Percentiles rank a stretch among this genome's conserved stretches.
These are phyloP conservation scores for Arrhopalites spinosus DNA, from an alignment of 2,888 invertebrate genomes.

Conservation along the genomic window DNA sequence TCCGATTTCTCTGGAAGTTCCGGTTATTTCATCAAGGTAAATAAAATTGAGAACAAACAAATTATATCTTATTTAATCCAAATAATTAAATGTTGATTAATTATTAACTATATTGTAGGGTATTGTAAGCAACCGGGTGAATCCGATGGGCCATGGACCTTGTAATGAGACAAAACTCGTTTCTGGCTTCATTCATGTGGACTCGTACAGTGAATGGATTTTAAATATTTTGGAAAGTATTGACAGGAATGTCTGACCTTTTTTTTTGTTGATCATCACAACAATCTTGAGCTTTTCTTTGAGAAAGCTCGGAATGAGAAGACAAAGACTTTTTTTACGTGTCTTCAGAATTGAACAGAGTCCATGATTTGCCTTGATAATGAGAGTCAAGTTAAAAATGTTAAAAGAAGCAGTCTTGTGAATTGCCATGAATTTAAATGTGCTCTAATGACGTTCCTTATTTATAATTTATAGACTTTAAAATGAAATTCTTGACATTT, in stretches of 20 bases:
- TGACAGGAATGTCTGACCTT: conserved; percentile 7
- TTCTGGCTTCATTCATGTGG: conserved; percentile 1
- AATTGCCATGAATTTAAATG: no score
- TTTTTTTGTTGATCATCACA: no score
- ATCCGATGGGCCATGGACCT: background rate
- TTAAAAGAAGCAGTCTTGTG: no score
- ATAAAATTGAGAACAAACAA: background rate
- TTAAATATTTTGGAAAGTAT: conserved; percentile 10
- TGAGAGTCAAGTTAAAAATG: no score
- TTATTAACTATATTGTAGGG: background rate
- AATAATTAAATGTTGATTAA: background rate
- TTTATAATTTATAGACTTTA: no score
- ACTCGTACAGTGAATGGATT: conserved; percentile 12
- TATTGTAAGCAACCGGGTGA: background rate
- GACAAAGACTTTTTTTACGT: no score
- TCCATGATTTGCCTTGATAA: no score
- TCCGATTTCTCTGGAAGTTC: background rate
- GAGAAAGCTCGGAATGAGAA: no score
- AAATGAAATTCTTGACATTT: no score
- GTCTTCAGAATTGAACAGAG: no score
- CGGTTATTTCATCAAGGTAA: background rate
- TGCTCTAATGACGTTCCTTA: no score
- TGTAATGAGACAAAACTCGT: background rate
- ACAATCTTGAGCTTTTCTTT: no score
- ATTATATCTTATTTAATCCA: background rate